Evolutionary conservation across 2,888 invertebrate species (phyloP).

Genomic region (Lottia scabra): DNA sequence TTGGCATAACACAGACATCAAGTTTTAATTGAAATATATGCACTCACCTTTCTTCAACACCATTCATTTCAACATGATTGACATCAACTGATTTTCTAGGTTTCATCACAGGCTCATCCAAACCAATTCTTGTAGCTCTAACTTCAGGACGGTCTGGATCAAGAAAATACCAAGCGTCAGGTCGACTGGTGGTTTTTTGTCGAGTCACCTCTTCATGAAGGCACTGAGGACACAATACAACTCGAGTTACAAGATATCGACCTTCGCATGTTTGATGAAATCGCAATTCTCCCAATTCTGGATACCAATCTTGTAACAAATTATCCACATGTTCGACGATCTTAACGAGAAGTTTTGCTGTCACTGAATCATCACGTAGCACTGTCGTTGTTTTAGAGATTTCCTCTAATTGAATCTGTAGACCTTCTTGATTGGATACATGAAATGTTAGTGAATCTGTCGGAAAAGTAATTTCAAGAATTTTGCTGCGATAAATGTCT

Average conservation of each 20-base stretch:
- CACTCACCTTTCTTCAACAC: too few relatives aligned
- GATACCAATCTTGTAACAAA: constrained; percentile 97
- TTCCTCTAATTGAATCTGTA: constrained; percentile 28
- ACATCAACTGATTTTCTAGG: too few relatives aligned
- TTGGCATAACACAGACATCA: too few relatives aligned
- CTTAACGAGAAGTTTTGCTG: constrained; percentile 74
- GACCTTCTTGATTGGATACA: constrained; percentile 33
- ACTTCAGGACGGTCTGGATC: background rate
- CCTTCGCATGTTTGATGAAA: constrained; percentile 99
- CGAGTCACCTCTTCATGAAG: constrained; percentile 69
- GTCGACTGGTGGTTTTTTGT: background rate
- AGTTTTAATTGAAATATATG: too few relatives aligned
- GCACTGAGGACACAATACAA: constrained; percentile 93
- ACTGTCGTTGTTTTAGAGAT: constrained; percentile 32
- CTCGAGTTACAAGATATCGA: constrained; percentile 89
- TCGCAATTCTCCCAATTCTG: constrained; percentile 82
- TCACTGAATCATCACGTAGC: constrained; percentile 49
- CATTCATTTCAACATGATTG: too few relatives aligned
- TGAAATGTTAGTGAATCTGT: constrained; percentile 49
- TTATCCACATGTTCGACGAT: constrained; percentile 96
- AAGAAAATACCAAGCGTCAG: background rate
- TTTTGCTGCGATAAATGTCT: constrained; percentile 82
- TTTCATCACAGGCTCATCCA: background rate
- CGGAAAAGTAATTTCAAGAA: constrained; percentile 79
- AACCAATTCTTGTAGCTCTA: background rate